Base-by-base conservation (phyloP, 2,888 invertebrate species). In the Galeruca laticollis region DNA sequence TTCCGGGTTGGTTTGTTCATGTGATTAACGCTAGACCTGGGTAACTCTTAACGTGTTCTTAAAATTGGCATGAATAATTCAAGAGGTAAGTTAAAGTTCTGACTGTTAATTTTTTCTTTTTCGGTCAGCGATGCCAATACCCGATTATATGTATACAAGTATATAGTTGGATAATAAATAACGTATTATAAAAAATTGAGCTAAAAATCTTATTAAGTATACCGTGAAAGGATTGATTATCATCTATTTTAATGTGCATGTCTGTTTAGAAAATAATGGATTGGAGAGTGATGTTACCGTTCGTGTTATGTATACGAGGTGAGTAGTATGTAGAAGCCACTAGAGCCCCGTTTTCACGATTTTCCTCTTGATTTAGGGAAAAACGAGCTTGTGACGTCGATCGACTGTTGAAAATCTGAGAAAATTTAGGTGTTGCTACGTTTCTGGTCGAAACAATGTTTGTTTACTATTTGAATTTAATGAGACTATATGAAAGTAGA, bases 1-100 rank as follows among this genome's bases (percentile, higher is more conserved):
- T 47, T 47, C 18, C 47, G 15, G 47, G 47, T 47, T 18, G 47
- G 47, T 15, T 47, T 18, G 47, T 47, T 18, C 15, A 47, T 47
- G 47, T 47, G 47, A 47, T 47, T 47, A 47, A 47, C 47, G 47
- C 47, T 47, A 47, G 47, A 47, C 18, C 18, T 18, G 47, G n/a
- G 47, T 47, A 18, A 47, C 47, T 47, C 10, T 47, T 47, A 40
- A 40, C 40, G 40, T 40, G 40, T 31, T 54, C 31, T 49, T 49
- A 66, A 66, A 66, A 59, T 49, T 59, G 49, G 51, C 66, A 66
- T 66, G 59, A 66, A 66, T 66, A 59, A 66, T 66, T 66, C 66
- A 66, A 66, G 26, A 60, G 66, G 15, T 21, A 47, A 43, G 13
- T 59, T 59, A 51, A 65, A 49, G 35, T 65, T 57, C 57, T 65